Base-by-base conservation (phyloP, 2,113 vertebrate genomes). In the Antechinus flavipes region DNA sequence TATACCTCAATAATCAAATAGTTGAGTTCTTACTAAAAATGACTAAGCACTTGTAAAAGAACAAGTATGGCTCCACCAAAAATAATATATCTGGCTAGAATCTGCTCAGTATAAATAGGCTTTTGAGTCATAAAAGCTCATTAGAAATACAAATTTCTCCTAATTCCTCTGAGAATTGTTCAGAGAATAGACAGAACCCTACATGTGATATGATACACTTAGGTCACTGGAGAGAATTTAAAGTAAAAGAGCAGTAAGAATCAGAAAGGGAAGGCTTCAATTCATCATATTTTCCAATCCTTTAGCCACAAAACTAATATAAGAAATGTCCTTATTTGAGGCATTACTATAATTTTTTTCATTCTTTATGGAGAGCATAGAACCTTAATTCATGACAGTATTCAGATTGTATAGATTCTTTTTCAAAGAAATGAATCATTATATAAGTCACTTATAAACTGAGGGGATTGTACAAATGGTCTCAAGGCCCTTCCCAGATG, bases 81-180 rank as follows among this genome's bases (percentile, higher is more conserved):
- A 97, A 95, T 90, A 96, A 95, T 94, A 94, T 53, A 56, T 97
- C 93, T 96, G 92, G 91, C 94, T 89, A 89, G 23, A 96, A 89
- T 92, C 56, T 50, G 92, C 93, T 95, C 76, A 89, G n/a, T 97
- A 76, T 68, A 22, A 95, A 96, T 92, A 91, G 94, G 95, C 56
- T 92, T 97, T 94, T 97, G 97, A 98, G 97, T 98, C 98, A 96
- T 94, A 95, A 95, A 76, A 96, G 95, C 96, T 96, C 91, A 91
- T 95, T 93, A 92, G 95, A 89, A 56, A 84, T 47, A 2, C 89
- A 35, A 52, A 93, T 94, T 94, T 95, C 76, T 93, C n/a, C 92
- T 52, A 92, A 97, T 97, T 96, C 96, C 93, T 76, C 19, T 76
- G 68, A 76, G n/a, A 76, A 16, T 76, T 76, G 68, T 76, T 76